Base-by-base conservation (phyloP, 2,797 vertebrate species). In the Microchirus variegatus region DNA sequence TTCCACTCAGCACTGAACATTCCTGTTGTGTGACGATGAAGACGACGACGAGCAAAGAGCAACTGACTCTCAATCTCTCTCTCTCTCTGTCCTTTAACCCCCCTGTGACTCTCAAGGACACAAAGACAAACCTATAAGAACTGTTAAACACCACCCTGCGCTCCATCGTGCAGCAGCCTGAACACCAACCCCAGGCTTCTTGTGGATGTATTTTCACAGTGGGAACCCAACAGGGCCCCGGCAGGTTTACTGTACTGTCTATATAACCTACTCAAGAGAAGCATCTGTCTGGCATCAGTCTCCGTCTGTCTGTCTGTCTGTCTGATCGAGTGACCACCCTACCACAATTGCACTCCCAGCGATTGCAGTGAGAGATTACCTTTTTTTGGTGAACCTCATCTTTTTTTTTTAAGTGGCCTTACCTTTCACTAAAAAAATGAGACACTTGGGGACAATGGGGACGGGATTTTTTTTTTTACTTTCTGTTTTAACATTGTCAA, bases 321-420 rank as follows among this genome's bases (percentile, higher is more conserved):
- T 85, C 75, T 62, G 81, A 75, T 56, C n/a, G 61, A 83, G 63
- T 54, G 74, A 88, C 82, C 82, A 81, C 79, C 86, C 60, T 69
- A 90, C 88, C 82, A 81, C 63, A 50, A 89, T 93, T 92, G 91
- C 92, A 93, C 92, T 93, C 91, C 85, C 76, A 89, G 89, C 92
- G 90, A 87, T 91, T 93, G 92, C 92, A 91, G 91, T 90, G 92
- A 91, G 91, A 93, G 91, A 94, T 93, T 94, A 93, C 88, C 90
- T 89, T 91, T 89, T 91, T 88, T 89, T 79, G 87, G 91, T 89
- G 83, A 91, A 90, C 88, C 91, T 92, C 83, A 73, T 89, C 78
- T 83, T 90, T 88, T 90, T 88, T 90, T 92, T 89, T 92, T 90
- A 93, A 94, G 93, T 94, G 93, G 91, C 93, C 93, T 94, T 94